Base-by-base conservation (phyloP, 2,888 invertebrate genomes). In the Cheilosia vulpina region DNA sequence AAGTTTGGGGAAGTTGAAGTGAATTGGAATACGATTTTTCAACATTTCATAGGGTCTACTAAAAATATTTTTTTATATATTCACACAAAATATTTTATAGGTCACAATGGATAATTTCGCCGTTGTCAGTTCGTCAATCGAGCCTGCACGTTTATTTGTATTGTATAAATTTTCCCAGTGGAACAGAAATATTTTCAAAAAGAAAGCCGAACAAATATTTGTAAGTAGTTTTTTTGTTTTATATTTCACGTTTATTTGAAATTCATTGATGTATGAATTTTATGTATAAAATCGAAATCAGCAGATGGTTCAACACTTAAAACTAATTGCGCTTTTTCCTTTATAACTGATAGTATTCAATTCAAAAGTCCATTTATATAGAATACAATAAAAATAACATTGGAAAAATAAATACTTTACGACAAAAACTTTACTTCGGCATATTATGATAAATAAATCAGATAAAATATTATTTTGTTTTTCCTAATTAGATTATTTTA, bases 251-350 rank as follows among this genome's bases (percentile, higher is more conserved):
- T 62, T 62, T 62, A 62, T 62, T 65, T 50, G 3, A 50, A 50
- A 52, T 65, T 52, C 65, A 50, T 52, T 50, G 15, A 52, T 65
- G 19, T 21, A 52, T 52, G 65, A 38, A 65, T 65, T 65, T 52
- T 52, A 52, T 38, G 50, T 65, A 65, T 52, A 65, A 65, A 52
- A 65, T 65, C 31, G 65, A 65, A 65, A 65, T 50, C 52, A 52
- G 65, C 52, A 65, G 65, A 65, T 50, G 52, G 52, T 52, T 52
- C 38, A 65, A 65, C 52, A 52, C 65, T 52, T 65, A 65, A 24
- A 52, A 65, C 19, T 47, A 62, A 47, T 31, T 62, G 45, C 62
- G 17, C 19, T 21, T 60, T 21, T 41, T 43, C 24, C 41, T 19
- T 45, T 31, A 31, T 62, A 31, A 62, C n/a, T 47, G 43, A 43